Conservation (phyloP, 1,140 invertebrate species). For the Anastrepha obliqua region DNA sequence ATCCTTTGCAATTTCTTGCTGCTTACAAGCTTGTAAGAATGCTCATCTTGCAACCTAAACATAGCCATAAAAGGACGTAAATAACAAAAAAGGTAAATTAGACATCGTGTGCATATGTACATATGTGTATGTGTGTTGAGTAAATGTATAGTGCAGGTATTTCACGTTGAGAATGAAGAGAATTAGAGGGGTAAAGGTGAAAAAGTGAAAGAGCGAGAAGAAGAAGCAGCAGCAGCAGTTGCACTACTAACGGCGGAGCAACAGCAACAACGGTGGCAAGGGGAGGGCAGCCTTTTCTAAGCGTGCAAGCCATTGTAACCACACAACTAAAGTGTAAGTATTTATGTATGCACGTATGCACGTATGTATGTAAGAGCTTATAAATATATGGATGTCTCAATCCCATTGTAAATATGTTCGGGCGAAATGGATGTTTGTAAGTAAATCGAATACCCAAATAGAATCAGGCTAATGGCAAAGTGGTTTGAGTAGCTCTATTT, state of each 20-base stretch:
- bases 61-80: conserved; percentile 23
- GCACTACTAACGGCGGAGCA: too few species aligned
- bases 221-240: not conserved
- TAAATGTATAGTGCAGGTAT: not conserved
- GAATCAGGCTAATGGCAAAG: conserved; percentile 52
- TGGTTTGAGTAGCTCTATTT: conserved; percentile 45
- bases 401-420: not conserved
- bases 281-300: not conserved
- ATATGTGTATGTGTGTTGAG: not conserved
- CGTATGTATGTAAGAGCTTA: not conserved
- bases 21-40: conserved; percentile 48
- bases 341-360: not conserved
- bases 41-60: conserved; percentile 50
- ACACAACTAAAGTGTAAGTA: not conserved
- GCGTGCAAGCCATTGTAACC: not conserved
- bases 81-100: conserved; percentile 33
- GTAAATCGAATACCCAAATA: conserved; percentile 44
- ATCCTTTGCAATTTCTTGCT: conserved; percentile 45
- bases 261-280: too few species aligned
- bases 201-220: not conserved
- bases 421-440: not conserved
- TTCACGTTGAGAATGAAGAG: not conserved
- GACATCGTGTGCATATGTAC: not conserved
- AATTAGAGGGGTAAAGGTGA: not conserved
- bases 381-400: not conserved